Conservation (phyloP, 2,797 vertebrate genomes). For the Pseudocheirus occidentalis region DNA sequence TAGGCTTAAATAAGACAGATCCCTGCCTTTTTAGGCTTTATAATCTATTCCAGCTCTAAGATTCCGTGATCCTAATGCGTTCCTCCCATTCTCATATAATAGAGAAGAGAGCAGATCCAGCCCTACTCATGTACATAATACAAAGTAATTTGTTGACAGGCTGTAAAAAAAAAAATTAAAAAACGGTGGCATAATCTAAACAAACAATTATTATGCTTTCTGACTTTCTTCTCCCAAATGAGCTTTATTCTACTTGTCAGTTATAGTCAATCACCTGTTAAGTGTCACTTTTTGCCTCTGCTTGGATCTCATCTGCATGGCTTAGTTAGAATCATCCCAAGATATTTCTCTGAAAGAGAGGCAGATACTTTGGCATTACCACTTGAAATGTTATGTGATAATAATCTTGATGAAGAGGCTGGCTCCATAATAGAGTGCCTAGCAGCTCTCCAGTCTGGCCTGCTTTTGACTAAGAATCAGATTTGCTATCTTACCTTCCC, state of each 20-base stretch:
- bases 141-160: background rate
- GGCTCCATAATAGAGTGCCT: fast-evolving
- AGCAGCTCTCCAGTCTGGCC: background rate
- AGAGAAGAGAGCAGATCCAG: background rate
- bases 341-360: constrained; percentile 16
- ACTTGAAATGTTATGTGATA: constrained; percentile 24
- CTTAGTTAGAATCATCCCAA: constrained; percentile 36
- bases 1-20: background rate
- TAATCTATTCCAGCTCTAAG: background rate
- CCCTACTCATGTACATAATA: background rate
- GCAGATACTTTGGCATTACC: background rate
- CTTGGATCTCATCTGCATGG: background rate
- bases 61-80: background rate
- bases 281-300: background rate
- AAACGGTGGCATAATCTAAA: background rate
- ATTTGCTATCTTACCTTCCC: background rate
- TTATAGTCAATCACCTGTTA: constrained; percentile 39
- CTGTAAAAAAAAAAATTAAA: background rate
- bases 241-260: background rate
- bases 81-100: background rate
- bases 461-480: background rate
- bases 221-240: background rate
- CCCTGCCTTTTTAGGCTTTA: background rate
- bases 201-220: background rate
- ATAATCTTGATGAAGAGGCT: background rate